Evolutionary conservation across 2,888 invertebrate species (phyloP), one percentile per base, ranked within the genome.

Genomic region (Cosmopolites sordidus): DNA sequence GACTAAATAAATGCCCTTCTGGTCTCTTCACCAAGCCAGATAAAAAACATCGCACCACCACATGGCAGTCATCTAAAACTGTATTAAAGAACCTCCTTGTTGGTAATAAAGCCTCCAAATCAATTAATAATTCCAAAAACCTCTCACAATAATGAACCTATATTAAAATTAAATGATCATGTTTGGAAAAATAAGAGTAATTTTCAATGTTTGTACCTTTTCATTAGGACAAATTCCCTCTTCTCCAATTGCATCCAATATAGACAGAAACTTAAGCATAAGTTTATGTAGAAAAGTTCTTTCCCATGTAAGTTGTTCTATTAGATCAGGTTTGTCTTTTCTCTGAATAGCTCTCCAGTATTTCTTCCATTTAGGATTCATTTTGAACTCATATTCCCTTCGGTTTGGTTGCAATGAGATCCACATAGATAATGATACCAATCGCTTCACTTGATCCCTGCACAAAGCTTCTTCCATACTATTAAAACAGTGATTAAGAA

Each of bases 21-120:
- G 82, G 78, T 47, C 91, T 76, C 52, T 79, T 75, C 0, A 83
- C 74, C 38, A 99, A 79, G 48, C 84, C 79, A 1, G 92, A 88
- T 60, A 97, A 78, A 64, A 88, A 84, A 67, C 95, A 92, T 45
- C 90, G 83, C 8, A 95, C 93, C 41, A 99, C 88, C 30, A 98
- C 77, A 72, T 99, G 97, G 58, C 89, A 86, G 74, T 96, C 94
- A 70, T 98, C 96, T 74, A 99, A 80, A 1, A 99, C 86, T 0
- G 92, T 91, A 75, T 98, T 97, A 75, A 99, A 95, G 76, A 97
- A 99, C 43, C 99, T 81, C 30, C 99, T 81, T 0, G 98, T 99
- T 0, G 96, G 96, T 65, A 99, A 75, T 59, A 97, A 77, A 1
- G 97, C 94, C 69, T 98, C 97, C 62, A 99, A 77, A 73, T 99